Base-by-base conservation (phyloP, 2,888 invertebrate species). In the Andrena camellia region DNA sequence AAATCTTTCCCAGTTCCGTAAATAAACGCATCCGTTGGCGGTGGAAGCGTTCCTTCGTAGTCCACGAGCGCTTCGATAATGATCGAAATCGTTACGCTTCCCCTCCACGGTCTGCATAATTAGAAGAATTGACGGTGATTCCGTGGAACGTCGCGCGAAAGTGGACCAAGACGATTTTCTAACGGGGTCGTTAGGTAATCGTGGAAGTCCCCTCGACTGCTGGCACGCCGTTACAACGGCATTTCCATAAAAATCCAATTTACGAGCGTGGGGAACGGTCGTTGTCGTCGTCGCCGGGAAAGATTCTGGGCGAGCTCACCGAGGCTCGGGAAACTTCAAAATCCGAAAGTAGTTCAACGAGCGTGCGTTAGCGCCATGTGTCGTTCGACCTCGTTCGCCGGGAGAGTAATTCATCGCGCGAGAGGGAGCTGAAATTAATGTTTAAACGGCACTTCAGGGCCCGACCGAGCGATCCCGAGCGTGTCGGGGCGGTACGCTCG, bases 261-360 rank as follows among this genome's bases (percentile, higher is more conserved):
- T 68, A 68, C 77, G 76, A 67, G 31, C 57, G 67, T 1, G 70
- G 13, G 69, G 69, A 73, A 63, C 31, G 79, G 66, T 54, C 29
- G 29, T 67, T 6, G 66, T 26, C 35, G 50, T 4, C 35, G 31
- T 17, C 29, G 50, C 10, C 63, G n/a, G 52, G 66, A 69, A 77
- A 78, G 70, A 73, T 83, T 75, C 68, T 33, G 54, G 52, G 17
- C 69, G 68, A 23, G 35, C 2, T 29, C 23, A 26, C 8, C 42
- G 42, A 4, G 26, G 6, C 26, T 5, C 29, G 54, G n/a, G 42
- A 26, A 72, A 80, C 72, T 69, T 74, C 52, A 80, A 87, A 84
- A 84, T 88, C 81, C 64, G 88, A 89, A 89, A 88, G 87, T 87
- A 81, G 84, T 77, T 81, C 78, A 84, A 86, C 77, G 81, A 85